Evolutionary conservation across 2,797 vertebrate genomes (phyloP).

Genomic region (Phrynocephalus guinanensis): DNA sequence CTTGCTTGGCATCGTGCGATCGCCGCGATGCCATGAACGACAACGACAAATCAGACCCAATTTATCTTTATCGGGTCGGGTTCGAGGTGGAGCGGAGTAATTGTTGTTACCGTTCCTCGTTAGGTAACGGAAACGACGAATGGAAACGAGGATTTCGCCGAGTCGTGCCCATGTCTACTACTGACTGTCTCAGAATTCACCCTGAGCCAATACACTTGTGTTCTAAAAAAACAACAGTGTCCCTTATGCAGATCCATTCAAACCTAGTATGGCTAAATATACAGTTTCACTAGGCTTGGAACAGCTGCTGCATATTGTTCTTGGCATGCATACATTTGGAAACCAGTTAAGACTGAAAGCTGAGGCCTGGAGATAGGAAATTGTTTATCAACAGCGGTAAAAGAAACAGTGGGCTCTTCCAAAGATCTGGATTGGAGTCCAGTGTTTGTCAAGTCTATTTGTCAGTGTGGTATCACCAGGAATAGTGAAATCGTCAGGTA

Average conservation of each 20-base stretch:
- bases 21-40: too few relatives aligned
- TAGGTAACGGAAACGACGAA: too few relatives aligned
- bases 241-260: slow-evolving; percentile 11
- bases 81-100: too few relatives aligned
- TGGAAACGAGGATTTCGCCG: too few relatives aligned
- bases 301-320: background rate
- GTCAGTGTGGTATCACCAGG: background rate
- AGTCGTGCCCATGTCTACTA: background rate
- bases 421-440: background rate
- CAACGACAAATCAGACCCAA: too few relatives aligned
- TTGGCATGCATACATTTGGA: background rate
- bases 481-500: background rate
- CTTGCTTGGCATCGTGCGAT: too few relatives aligned
- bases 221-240: background rate
- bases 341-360: slow-evolving; percentile 2
- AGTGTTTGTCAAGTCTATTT: background rate
- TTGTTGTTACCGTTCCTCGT: too few relatives aligned
- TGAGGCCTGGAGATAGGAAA: background rate
- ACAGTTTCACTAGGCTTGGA: background rate
- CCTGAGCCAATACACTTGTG: slow-evolving; percentile 2
- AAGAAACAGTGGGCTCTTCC: background rate
- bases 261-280: background rate
- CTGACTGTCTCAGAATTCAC: background rate
- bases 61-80: too few relatives aligned
- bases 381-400: background rate